Conservation (phyloP, 2,797 vertebrate species). For the Malacoraja senta region DNA sequence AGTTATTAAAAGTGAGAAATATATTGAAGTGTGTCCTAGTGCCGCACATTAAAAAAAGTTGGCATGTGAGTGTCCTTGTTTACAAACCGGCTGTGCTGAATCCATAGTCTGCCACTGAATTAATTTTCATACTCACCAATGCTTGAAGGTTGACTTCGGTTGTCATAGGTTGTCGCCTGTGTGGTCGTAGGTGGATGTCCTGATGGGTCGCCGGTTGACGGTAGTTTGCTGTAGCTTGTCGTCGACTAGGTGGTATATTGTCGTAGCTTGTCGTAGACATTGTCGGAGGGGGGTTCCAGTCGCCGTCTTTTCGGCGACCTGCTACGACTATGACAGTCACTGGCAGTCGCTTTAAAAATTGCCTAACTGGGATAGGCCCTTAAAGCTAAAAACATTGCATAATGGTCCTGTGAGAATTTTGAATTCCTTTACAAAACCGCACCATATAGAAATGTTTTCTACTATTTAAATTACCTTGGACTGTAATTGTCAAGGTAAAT, state of each 20-base stretch:
- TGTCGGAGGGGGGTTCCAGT: no score
- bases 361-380: no score
- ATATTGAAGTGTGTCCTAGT: slow-evolving; percentile 63
- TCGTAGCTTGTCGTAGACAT: no score
- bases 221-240: no score
- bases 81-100: slow-evolving; percentile 66
- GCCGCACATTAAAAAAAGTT: slow-evolving; percentile 62
- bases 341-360: no score
- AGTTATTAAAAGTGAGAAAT: slow-evolving; percentile 67
- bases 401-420: not conserved
- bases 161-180: no score
- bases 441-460: not conserved
- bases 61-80: slow-evolving; percentile 63
- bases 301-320: no score
- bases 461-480: slow-evolving; percentile 17
- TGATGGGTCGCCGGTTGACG: no score
- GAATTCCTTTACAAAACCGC: slow-evolving; percentile 5
- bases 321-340: no score
- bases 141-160: no score
- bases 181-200: no score
- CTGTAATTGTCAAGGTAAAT: not conserved
- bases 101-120: slow-evolving; percentile 49
- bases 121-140: slow-evolving; percentile 28
- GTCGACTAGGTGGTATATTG: no score
- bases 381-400: not conserved